Evolutionary conservation across 2,888 invertebrate genomes (phyloP), one percentile per base, ranked within the genome.

Genomic region (Gortyna flavago): DNA sequence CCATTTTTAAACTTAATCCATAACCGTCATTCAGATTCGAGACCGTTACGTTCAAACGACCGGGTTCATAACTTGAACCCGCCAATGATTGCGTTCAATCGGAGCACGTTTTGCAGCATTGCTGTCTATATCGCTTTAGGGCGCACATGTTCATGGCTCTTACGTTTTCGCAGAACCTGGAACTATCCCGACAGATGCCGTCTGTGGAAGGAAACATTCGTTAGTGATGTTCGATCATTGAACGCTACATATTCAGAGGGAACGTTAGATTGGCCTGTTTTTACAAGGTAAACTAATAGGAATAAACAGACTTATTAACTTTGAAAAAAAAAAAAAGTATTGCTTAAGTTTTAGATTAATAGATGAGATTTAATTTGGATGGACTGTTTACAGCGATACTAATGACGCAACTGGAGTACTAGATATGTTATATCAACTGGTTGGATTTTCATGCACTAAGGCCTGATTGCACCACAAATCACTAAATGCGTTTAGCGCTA

Each of bases 141-240:
- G 98, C 98, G 95, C 99, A 99, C 97, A 99, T 97, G 91, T 98
- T 98, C 98, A 99, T 98, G 74, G 98, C 97, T 88, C 98, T 98
- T 38, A 99, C 99, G 92, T 99, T 98, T 90, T 98, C 98, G 95
- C 99, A 99, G 94, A 98, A 98, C 88, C 98, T 97, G 69, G 99
- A 99, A 65, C 97, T 97, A 93, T 99, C 99, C 90, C 97, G 97
- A 95, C 99, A 99, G 72, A 98, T 97, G 84, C 97, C 96, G 92
- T 97, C 98, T 98, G 95, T 84, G 68, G 62, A 78, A 18, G 18
- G 66, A 72, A 66, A 74, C 2, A 38, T 2, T 48, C 5, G 51
- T 83, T 80, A 85, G 66, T 69, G 21, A 13, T 66, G 35, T 18
- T 29, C 35, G 16, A 51, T 18, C 9, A 29, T 29, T 61, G 16